A percentile compares a stretch with the other conserved stretches of the same genome.
Conservation (phyloP, 1,140 invertebrate genomes). For the Diabrotica virgifera region DNA sequence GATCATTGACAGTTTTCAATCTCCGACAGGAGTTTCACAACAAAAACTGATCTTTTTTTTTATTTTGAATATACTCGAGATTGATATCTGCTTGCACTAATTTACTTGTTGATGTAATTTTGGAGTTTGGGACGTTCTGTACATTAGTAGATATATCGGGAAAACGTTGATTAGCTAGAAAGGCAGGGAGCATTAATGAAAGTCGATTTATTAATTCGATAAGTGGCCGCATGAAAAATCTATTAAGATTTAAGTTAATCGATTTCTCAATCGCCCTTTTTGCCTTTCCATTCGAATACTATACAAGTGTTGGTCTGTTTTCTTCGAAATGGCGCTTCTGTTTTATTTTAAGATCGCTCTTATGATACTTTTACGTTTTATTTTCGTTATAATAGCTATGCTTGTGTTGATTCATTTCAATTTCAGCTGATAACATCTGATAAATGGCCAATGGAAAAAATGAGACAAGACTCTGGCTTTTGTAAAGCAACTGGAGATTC, state of each 20-base stretch:
- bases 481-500: background rate
- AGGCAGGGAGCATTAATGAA: too few species aligned
- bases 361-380: constrained; percentile 3
- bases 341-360: constrained; percentile 3
- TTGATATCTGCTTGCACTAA: too few species aligned
- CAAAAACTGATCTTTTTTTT: too few species aligned
- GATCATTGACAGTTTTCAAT: too few species aligned
- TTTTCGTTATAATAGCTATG: constrained; percentile 2
- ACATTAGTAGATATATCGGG: too few species aligned
- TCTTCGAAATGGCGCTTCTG: background rate
- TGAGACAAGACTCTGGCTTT: background rate
- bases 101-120: too few species aligned
- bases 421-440: background rate
- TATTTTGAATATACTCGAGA: too few species aligned
- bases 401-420: constrained; percentile 2
- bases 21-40: too few species aligned
- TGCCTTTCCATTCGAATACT: background rate
- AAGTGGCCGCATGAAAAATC: background rate
- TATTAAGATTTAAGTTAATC: background rate
- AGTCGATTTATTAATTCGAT: too few species aligned
- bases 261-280: background rate
- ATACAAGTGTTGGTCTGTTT: constrained; percentile 2
- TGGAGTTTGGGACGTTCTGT: too few species aligned
- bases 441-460: background rate
- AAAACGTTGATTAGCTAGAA: too few species aligned